Percentiles rank a stretch among this genome's conserved stretches.
Evolutionary conservation across 2,888 invertebrate species (phyloP).

Genomic region (Erpobdella octoculata): DNA sequence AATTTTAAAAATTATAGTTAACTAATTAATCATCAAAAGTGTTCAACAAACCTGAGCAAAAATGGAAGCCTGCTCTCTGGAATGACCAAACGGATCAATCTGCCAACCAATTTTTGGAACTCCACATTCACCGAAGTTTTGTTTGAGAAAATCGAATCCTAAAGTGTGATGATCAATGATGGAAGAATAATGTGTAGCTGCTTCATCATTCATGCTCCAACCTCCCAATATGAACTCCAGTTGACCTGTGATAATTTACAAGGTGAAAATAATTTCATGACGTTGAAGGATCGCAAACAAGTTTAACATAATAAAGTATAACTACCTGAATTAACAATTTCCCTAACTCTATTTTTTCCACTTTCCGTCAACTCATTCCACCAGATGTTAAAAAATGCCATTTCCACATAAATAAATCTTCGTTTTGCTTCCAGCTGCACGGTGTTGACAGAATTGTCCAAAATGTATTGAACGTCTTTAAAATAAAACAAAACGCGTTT

Average conservation of each 20-base stretch:
- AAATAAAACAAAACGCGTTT: not conserved
- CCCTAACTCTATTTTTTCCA: conserved; percentile 60
- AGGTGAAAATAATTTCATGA: not conserved
- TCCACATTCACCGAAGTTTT: conserved; percentile 59
- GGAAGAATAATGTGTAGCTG: conserved; percentile 55
- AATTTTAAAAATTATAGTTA: too few relatives aligned
- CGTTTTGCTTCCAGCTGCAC: conserved; percentile 62
- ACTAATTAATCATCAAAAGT: not conserved
- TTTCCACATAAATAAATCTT: conserved; percentile 79
- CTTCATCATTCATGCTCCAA: conserved; percentile 59
- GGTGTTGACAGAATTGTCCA: conserved; percentile 74
- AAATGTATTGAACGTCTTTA: conserved; percentile 75
- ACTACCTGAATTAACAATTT: conserved; percentile 59
- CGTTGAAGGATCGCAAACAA: not conserved
- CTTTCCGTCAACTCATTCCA: conserved; percentile 65
- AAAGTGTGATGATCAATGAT: conserved; percentile 57
- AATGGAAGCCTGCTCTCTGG: conserved; percentile 71
- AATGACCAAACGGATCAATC: conserved; percentile 80
- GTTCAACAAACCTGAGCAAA: conserved; percentile 57
- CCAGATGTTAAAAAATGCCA: conserved; percentile 80
- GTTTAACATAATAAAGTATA: too few relatives aligned
- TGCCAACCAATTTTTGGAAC: conserved; percentile 74
- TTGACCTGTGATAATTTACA: conserved; percentile 44
- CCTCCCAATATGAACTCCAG: conserved; percentile 55
- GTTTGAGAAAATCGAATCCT: conserved; percentile 54